Evolutionary conservation across 2,888 invertebrate species (phyloP).

Genomic region (Buathra laborator): DNA sequence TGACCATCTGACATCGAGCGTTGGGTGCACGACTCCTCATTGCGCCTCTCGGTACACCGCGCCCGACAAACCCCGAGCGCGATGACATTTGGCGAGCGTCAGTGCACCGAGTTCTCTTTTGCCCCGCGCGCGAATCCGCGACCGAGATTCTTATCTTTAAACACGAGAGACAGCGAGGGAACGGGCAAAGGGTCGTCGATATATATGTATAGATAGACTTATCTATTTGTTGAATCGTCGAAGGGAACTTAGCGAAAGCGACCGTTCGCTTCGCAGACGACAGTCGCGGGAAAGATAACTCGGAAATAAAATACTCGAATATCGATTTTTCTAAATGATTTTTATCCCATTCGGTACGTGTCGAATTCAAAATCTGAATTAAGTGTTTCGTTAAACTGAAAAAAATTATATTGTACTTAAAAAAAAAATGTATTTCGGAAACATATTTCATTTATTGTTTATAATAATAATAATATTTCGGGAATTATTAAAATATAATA

Average conservation of each 20-base stretch:
- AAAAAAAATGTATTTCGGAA: no score
- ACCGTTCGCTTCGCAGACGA: not conserved
- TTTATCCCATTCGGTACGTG: not conserved
- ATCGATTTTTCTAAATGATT: not conserved
- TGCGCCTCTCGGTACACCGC: conserved; percentile 1
- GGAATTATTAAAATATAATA: no score
- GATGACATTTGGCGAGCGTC: conserved; percentile 59
- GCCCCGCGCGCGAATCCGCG: conserved; percentile 8
- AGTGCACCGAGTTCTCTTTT: conserved; percentile 7
- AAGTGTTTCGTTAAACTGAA: no score
- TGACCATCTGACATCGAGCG: conserved; percentile 78
- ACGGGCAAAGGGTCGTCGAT: conserved; percentile 34
- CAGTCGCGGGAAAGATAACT: not conserved
- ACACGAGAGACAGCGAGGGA: conserved; percentile 15
- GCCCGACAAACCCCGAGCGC: conserved; percentile 30
- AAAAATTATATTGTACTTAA: no score
- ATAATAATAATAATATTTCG: no score
- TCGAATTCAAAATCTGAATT: no score
- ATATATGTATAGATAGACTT: not conserved
- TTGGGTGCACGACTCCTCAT: conserved; percentile 65
- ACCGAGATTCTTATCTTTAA: conserved; percentile 53
- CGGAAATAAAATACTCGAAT: not conserved
- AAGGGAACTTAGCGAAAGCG: conserved; percentile 3
- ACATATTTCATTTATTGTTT: no score
- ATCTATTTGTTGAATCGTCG: conserved; percentile 41